Evolutionary conservation across 1,140 invertebrate genomes (phyloP).

Genomic region (Hycleus cichorii): DNA sequence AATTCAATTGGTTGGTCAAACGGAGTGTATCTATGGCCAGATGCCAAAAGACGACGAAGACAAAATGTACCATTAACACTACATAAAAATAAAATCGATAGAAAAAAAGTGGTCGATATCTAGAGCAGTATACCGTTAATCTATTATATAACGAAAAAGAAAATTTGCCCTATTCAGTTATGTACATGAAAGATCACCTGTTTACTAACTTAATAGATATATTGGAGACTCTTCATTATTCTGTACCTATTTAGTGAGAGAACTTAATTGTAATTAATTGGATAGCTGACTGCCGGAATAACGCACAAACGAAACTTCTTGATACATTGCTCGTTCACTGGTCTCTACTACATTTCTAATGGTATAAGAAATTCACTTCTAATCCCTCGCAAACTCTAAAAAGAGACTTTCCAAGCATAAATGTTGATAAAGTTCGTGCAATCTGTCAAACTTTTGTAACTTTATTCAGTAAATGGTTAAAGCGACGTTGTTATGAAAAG

Average conservation of each 20-base stretch:
- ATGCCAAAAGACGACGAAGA: too few relatives aligned
- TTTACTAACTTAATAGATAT: not conserved
- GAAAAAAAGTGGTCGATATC: too few relatives aligned
- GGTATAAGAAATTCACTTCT: slow-evolving; percentile 15
- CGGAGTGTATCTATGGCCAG: too few relatives aligned
- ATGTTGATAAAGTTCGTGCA: slow-evolving; percentile 25
- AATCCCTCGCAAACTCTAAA: slow-evolving; percentile 12
- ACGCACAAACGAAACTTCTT: slow-evolving; percentile 3
- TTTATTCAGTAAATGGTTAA: slow-evolving; percentile 21
- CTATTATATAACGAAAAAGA: too few relatives aligned
- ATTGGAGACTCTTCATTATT: not conserved
- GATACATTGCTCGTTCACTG: slow-evolving; percentile 5
- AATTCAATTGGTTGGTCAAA: too few relatives aligned
- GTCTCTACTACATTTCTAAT: slow-evolving; percentile 1
- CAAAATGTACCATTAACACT: too few relatives aligned
- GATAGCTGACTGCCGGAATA: not conserved
- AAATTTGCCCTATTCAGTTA: too few relatives aligned
- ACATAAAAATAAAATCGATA: too few relatives aligned
- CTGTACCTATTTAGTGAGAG: not conserved
- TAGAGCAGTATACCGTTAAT: not conserved
- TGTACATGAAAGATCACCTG: too few relatives aligned
- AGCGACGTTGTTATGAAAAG: slow-evolving; percentile 19
- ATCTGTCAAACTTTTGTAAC: slow-evolving; percentile 27
- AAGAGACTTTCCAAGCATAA: slow-evolving; percentile 16
- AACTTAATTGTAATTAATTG: slow-evolving; percentile 13